Evolutionary conservation across 2,888 invertebrate species (phyloP), one percentile per base, ranked within the genome.

Genomic region (Tenodera sinensis): DNA sequence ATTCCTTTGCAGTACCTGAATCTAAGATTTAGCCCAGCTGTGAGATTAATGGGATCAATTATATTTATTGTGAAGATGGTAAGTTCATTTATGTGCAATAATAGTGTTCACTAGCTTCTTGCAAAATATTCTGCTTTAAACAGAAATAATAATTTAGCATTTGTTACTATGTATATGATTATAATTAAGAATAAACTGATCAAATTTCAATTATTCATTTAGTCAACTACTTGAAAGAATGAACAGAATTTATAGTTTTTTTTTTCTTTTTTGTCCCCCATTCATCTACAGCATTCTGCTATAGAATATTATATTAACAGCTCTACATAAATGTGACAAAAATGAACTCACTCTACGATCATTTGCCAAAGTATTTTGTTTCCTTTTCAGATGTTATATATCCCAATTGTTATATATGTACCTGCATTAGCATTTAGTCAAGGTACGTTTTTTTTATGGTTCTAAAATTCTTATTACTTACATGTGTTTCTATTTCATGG

Each of bases 361-460:
- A 71, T 71, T 71, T 71, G 54, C 54, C 54, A 71, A 71, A 71
- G 54, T 20, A 71, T 71, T 71, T 71, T 71, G 42, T 54, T 83
- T 88, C 42, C 83, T 47, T 92, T 92, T 4, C 92, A 94, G 93
- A 92, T 96, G 92, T 94, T 96, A 28, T 96, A 96, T 93, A 96
- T 97, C 92, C 97, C 98, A 2, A 96, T 98, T 89, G 98, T 98
- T 0, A 96, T 98, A 90, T 98, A 98, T 93, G 98, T 98, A 7
- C 98, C 98, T 88, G 97, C 98, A 3, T 93, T 98, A 92, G 98
- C 98, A 2, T 96, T 98, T 92, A 96, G 96, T 93, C 97, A 97
- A 96, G 96, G 96, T 96, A 94, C 91, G 91, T 27, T 71, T 88
- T 54, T n/a, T 88, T 25, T 71, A 81, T 71, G 87, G 86, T 87